These are phyloP conservation scores for Urosaurus nigricauda DNA, from an alignment of 2,797 vertebrate genomes.

Conservation along the genomic window DNA sequence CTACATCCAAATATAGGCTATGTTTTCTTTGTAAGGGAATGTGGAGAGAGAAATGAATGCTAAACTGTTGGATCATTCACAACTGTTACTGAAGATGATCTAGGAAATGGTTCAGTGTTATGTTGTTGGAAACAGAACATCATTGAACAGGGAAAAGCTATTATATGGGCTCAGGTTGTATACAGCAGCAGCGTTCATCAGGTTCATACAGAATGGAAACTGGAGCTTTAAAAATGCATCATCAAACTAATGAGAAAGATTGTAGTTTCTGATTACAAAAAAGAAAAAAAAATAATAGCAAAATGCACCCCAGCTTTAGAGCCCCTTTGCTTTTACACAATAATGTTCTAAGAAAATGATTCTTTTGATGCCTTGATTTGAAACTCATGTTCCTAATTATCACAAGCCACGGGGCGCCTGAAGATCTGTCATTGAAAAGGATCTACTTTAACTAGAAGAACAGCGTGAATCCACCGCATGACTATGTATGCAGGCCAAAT, in stretches of 20 bases:
- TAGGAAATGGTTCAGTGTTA: constrained; percentile 15
- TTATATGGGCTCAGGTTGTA: not conserved
- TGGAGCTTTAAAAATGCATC: constrained; percentile 20
- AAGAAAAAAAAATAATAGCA: constrained; percentile 48
- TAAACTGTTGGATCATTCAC: not conserved
- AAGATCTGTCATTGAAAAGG: constrained; percentile 43
- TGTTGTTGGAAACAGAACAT: not conserved
- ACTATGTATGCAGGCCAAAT: constrained; percentile 18
- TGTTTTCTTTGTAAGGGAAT: not conserved
- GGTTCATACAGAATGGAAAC: constrained; percentile 15
- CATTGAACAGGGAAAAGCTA: constrained; percentile 9
- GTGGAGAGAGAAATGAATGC: not conserved
- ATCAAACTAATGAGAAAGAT: constrained; percentile 31
- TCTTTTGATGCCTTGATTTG: constrained; percentile 68
- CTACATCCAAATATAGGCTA: not conserved
- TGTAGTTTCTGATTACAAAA: constrained; percentile 44
- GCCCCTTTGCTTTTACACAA: constrained; percentile 28
- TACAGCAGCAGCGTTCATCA: constrained; percentile 17
- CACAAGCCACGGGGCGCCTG: constrained; percentile 13
- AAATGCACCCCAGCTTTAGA: constrained; percentile 43
- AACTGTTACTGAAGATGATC: constrained; percentile 53
- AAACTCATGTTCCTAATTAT: constrained; percentile 62
- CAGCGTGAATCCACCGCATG: constrained; percentile 26
- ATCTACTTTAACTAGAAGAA: constrained; percentile 43
- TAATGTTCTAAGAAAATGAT: constrained; percentile 60